Evolutionary conservation across 1,140 invertebrate genomes (phyloP), one percentile per base, ranked within the genome.

Genomic region (Bombus difficillimus): DNA sequence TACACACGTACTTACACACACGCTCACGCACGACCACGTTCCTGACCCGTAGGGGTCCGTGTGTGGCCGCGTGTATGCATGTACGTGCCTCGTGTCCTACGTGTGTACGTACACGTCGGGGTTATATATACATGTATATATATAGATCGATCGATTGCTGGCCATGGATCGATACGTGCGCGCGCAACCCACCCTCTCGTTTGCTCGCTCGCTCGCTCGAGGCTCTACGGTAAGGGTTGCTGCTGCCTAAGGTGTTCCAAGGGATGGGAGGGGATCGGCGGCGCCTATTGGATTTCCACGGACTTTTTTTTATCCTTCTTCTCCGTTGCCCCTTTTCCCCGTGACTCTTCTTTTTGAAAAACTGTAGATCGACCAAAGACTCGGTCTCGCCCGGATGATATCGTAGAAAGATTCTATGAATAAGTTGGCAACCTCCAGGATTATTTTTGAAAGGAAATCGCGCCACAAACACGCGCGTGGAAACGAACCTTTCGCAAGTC

Each of bases 101-200:
- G 15, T 64, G 78, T 81, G 81, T 43, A 62, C 68, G 66, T 34
- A 68, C 57, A 85, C 57, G 71, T 3, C 64, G n/a, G 47, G 57
- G 71, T 34, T 85, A 73, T 74, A 80, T 76, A 69, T 57, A 77
- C 37, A 59, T 79, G 86, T 79, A 62, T 87, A 79, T 86, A 87
- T 81, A 88, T 88, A 86, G 86, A 88, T 88, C 86, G 86, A 88
- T 88, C 86, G 86, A 88, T 88, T 88, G 71, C 77, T 77, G 62
- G 57, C 43, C 86, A 25, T 86, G 83, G 86, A 88, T 88, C 86
- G 86, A 88, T 88, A 88, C 62, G 59, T 88, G 86, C 86, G 86
- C 86, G 86, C 86, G 86, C 86, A 88, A 78, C 34, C 83, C 59
- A 81, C 81, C 68, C 81, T 82, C 79, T 82, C 79, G 53, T 57